Base-by-base conservation (phyloP, 2,113 vertebrate genomes). In the Origma solitaria region DNA sequence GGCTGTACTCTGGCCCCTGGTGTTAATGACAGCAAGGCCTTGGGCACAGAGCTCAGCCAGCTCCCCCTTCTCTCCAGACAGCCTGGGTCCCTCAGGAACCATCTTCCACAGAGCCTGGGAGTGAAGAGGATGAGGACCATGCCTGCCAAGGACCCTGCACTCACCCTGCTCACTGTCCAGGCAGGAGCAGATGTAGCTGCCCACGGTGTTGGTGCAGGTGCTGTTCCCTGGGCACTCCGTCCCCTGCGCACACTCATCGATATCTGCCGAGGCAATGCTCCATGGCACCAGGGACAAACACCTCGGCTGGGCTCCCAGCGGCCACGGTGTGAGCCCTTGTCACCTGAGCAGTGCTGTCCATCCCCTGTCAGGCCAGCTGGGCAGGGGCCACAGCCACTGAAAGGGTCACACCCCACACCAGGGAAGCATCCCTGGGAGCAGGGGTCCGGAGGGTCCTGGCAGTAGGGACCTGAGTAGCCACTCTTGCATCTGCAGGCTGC, bases 261-360 rank as follows among this genome's bases (percentile, higher is more conserved):
- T 81, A 78, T 97, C 96, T 97, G 95, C 60, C 0, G 0, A 69
- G 47, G 12, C 58, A 92, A 44, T 0, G 18, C 44, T 47, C 25
- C 9, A 0, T 93, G 82, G 45, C 71, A 92, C 71, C 21, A 0
- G 27, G 27, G 42, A 51, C 27, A 45, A 50, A 45, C 11, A 19
- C 9, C 30, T 45, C 0, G 0, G 8, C 40, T 0, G 1, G 14
- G 11, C 33, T 61, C 60, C 45, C 3, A 0, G 77, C 11, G 40
- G 45, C 49, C 19, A 1, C 1, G 27, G 7, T 0, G 5, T 0
- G 3, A 92, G 68, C 64, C 53, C 64, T n/a, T 2, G 2, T 95
- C 82, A 96, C 96, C 96, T 95, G 96, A 85, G 38, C 96, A 97
- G 54, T 96, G 96, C 71, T 10, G 71, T 15, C 96, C 96, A 0